These are phyloP conservation scores for Tetrao urogallus DNA, from an alignment of 2,113 vertebrate species.

Conservation along the genomic window DNA sequence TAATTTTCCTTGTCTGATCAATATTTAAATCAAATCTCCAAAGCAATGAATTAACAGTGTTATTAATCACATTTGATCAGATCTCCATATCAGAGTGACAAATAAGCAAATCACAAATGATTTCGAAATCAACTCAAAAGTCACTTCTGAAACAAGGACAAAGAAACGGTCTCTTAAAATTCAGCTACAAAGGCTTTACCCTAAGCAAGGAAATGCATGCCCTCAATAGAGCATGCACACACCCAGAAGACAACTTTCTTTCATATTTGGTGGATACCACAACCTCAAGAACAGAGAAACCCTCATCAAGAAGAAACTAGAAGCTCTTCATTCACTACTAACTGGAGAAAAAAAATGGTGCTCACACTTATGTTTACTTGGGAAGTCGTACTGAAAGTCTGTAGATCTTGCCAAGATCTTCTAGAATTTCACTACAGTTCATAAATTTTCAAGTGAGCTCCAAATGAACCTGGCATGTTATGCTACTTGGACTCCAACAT, in stretches of 20 bases:
- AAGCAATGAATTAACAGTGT: background rate
- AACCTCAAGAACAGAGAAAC: background rate
- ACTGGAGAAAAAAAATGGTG: background rate
- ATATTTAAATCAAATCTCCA: background rate
- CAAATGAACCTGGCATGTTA: background rate
- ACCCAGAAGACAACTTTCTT: background rate
- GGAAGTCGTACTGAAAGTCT: background rate
- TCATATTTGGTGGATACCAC: background rate
- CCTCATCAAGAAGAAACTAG: background rate
- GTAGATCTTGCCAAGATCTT: background rate
- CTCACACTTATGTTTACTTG: background rate
- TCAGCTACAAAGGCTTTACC: background rate
- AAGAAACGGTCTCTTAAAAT: background rate
- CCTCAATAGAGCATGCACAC: background rate
- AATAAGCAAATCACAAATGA: background rate
- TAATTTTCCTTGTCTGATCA: background rate
- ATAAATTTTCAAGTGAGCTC: background rate
- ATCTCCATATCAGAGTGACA: background rate
- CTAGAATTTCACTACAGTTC: fast-evolving
- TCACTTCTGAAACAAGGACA: background rate
- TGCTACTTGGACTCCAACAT: background rate
- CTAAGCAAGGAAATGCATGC: background rate
- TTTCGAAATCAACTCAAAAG: background rate
- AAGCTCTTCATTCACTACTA: background rate
- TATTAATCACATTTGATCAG: background rate